Evolutionary conservation across 2,113 vertebrate genomes (phyloP).

Genomic region (Megatriorchis doriae): DNA sequence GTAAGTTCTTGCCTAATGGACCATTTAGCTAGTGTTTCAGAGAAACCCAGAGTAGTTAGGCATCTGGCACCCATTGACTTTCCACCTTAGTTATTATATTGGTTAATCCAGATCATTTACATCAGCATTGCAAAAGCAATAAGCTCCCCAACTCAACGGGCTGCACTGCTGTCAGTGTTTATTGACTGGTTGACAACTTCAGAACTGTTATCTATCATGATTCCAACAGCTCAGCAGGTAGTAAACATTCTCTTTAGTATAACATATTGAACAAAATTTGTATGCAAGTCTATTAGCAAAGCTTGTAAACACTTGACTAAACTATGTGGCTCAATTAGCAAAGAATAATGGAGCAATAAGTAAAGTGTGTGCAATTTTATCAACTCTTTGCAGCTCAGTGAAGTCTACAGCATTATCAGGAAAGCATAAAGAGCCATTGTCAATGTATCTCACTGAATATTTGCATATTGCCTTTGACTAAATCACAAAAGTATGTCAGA

Average conservation of each 20-base stretch:
- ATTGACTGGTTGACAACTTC: constrained; percentile 34
- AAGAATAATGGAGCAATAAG: constrained; percentile 61
- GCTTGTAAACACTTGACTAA: constrained; percentile 53
- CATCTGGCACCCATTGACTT: neutral
- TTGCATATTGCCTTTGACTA: neutral
- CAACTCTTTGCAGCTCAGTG: neutral
- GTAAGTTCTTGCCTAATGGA: neutral
- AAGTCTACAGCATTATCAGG: neutral
- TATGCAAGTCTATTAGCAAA: constrained; percentile 47
- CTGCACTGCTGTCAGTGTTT: neutral
- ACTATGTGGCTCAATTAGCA: constrained; percentile 49
- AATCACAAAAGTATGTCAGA: neutral
- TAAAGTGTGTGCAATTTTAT: constrained; percentile 49
- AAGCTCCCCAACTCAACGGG: neutral
- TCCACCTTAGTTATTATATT: neutral
- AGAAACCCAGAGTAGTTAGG: neutral
- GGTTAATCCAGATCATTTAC: neutral
- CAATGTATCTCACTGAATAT: neutral
- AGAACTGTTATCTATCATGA: constrained; percentile 33
- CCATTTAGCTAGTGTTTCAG: neutral
- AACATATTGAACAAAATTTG: constrained; percentile 16
- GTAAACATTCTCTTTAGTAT: constrained; percentile 43
- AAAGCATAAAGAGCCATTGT: constrained; percentile 27
- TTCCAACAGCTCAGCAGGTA: constrained; percentile 36
- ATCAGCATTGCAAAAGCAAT: neutral